Evolutionary conservation across 2,797 vertebrate genomes (phyloP).

Genomic region (Chiloscyllium punctatum): DNA sequence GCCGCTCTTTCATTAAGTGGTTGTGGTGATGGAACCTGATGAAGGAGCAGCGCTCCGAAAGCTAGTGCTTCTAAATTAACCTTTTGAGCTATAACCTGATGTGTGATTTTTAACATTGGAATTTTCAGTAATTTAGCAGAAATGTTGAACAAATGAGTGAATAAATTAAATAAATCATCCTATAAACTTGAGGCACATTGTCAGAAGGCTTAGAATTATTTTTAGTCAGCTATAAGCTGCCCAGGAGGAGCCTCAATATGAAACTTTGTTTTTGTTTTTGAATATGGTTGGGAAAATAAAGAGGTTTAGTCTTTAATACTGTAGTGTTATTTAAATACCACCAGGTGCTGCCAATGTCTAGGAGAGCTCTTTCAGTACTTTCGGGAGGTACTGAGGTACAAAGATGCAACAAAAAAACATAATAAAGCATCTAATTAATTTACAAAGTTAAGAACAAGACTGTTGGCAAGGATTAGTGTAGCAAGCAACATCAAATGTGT

Average conservation of each 20-base stretch:
- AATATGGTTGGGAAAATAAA: not conserved
- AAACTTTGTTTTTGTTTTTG: not conserved
- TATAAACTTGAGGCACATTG: not conserved
- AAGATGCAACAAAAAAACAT: not conserved
- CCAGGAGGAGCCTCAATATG: not conserved
- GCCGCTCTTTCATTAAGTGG: too few species aligned
- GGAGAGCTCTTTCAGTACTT: not conserved
- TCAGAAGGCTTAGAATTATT: not conserved
- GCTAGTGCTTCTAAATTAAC: not conserved
- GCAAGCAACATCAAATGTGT: not conserved
- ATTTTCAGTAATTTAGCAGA: not conserved
- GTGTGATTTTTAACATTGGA: not conserved
- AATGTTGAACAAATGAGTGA: not conserved
- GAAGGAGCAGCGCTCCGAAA: too few species aligned
- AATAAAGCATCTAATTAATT: not conserved
- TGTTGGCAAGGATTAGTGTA: not conserved
- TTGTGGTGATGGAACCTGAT: too few species aligned
- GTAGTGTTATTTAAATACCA: constrained; percentile 66
- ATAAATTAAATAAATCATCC: not conserved
- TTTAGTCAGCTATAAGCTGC: not conserved
- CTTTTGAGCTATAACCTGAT: too few species aligned
- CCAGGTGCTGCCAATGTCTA: constrained; percentile 70
- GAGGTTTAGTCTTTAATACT: constrained; percentile 43
- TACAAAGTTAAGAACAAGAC: not conserved
- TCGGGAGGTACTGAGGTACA: not conserved